phyloP scores from a whole-genome alignment of 2,888 invertebrate genomes.

The Pyrochroa serraticornis region DNA sequence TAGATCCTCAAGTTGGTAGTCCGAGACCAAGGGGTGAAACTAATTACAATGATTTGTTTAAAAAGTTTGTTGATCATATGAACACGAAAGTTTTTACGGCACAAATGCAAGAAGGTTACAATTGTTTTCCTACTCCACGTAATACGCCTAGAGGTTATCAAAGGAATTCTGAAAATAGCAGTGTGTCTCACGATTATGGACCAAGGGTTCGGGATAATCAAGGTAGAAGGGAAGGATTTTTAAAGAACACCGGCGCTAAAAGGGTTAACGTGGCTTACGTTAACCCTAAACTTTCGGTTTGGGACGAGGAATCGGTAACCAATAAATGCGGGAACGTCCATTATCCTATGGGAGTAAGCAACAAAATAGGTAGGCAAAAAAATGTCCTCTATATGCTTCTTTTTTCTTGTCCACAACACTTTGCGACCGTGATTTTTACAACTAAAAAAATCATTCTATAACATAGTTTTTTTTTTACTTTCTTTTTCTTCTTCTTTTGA shows the following conservation, averaged over 20 bases:
- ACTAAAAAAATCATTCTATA: too few relatives aligned
- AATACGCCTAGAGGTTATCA: background rate
- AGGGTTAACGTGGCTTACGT: constrained; percentile 42
- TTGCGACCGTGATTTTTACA: too few relatives aligned
- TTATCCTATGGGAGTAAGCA: too few relatives aligned
- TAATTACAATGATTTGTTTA: constrained; percentile 23
- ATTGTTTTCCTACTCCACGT: constrained; percentile 4
- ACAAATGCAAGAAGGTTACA: constrained; percentile 16
- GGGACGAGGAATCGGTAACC: constrained; percentile 46
- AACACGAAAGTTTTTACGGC: constrained; percentile 33
- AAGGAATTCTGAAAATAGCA: background rate
- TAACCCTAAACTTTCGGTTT: constrained; percentile 45
- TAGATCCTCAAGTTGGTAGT: background rate
- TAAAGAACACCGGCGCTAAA: constrained; percentile 12
- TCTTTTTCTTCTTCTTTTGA: too few relatives aligned
- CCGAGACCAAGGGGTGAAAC: background rate
- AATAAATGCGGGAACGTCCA: background rate
- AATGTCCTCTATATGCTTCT: background rate
- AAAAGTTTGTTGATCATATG: constrained; percentile 33
- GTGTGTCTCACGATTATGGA: background rate
- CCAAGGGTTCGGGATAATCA: background rate
- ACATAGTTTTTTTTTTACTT: too few relatives aligned
- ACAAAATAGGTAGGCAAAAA: too few relatives aligned
- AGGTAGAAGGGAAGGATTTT: background rate
- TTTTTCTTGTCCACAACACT: too few relatives aligned